Percentiles rank a stretch among this genome's conserved stretches.
phyloP scores from a whole-genome alignment of 2,888 invertebrate genomes.

The Zaprionus bogoriensis region DNA sequence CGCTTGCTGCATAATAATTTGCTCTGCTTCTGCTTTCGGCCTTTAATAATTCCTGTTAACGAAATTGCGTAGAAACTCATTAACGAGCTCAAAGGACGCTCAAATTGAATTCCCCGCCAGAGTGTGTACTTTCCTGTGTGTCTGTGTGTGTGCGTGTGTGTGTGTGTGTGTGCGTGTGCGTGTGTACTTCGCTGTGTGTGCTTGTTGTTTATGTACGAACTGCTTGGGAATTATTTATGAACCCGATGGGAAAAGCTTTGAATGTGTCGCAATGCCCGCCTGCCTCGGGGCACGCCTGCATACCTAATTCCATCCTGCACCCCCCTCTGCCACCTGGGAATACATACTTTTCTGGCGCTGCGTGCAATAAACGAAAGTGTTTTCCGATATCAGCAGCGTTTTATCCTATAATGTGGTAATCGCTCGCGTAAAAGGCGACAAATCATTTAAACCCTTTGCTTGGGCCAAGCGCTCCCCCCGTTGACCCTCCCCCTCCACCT shows the following conservation, averaged over 20 bases:
- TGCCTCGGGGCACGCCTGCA: constrained; percentile 46
- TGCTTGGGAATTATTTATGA: constrained; percentile 79
- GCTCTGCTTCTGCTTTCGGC: constrained; percentile 13
- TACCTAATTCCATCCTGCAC: constrained; percentile 49
- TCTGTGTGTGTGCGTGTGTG: constrained; percentile 18
- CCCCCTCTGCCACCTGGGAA: constrained; percentile 47
- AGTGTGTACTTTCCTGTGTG: neutral
- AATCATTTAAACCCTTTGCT: constrained; percentile 77
- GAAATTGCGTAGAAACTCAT: constrained; percentile 76
- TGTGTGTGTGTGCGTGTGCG: constrained; percentile 5
- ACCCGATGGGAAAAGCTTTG: constrained; percentile 78
- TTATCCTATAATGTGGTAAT: constrained; percentile 81
- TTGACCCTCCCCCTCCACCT: neutral
- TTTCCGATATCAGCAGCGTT: constrained; percentile 71
- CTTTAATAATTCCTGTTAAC: constrained; percentile 66
- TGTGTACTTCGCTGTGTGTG: constrained; percentile 20
- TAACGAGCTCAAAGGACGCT: constrained; percentile 56
- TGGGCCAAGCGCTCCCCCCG: constrained; percentile 13
- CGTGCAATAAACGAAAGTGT: constrained; percentile 77
- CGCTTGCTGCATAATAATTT: constrained; percentile 57
- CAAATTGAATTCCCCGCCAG: constrained; percentile 71
- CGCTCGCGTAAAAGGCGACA: constrained; percentile 82
- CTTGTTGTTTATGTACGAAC: constrained; percentile 68
- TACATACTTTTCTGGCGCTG: constrained; percentile 58
- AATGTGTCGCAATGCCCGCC: constrained; percentile 80